phyloP scores from a whole-genome alignment of 2,888 invertebrate species.

The Marasmarcha lunaedactyla region DNA sequence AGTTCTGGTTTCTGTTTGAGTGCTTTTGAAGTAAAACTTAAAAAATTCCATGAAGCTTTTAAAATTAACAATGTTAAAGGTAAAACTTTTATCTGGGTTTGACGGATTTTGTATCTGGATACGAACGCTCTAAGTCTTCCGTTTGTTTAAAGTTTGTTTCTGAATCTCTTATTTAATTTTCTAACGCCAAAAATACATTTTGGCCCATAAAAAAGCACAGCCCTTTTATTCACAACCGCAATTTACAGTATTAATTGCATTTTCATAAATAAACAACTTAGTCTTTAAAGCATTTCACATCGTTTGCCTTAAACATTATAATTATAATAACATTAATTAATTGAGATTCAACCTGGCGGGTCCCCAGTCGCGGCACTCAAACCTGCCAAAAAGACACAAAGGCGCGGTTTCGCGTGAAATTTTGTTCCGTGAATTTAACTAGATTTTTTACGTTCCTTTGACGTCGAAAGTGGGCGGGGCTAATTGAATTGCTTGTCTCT shows the following conservation, averaged over 20 bases:
- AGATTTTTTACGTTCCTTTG: constrained; percentile 52
- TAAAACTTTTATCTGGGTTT: no score
- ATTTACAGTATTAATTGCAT: no score
- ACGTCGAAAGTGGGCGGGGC: constrained; percentile 52
- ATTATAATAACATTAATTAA: constrained; percentile 55
- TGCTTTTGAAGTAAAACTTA: no score
- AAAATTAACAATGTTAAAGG: no score
- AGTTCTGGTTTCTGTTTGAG: constrained; percentile 15
- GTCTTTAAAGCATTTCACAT: constrained; percentile 5
- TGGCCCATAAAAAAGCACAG: no score
- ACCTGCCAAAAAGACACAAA: constrained; percentile 51
- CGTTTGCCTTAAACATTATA: constrained; percentile 40
- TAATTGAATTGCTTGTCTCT: constrained; percentile 66
- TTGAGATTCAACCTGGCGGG: constrained; percentile 39
- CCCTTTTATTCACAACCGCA: no score
- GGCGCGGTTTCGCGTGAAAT: constrained; percentile 50
- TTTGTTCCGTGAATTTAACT: constrained; percentile 53
- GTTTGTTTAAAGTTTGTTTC: no score
- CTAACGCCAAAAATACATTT: no score
- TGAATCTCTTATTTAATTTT: no score
- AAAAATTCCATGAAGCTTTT: no score
- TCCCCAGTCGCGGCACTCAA: constrained; percentile 40
- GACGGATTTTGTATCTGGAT: no score
- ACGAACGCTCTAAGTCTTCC: no score
- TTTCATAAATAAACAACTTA: not conserved